Evolutionary conservation across 2,797 vertebrate species (phyloP).

Genomic region (Paguma larvata): DNA sequence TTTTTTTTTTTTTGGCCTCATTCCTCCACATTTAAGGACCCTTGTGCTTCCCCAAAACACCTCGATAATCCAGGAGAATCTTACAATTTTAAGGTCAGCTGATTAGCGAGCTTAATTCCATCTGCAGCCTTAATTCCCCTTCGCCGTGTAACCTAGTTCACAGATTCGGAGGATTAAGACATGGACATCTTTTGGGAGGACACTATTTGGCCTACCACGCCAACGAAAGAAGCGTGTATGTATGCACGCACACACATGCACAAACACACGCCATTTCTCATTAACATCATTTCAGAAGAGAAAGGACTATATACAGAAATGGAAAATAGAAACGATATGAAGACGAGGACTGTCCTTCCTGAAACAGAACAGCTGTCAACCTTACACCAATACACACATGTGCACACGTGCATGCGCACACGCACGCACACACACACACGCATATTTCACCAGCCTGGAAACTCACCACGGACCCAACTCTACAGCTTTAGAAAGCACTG

Average conservation of each 20-base stretch:
- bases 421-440: neutral
- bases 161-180: slow-evolving; percentile 7
- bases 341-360: neutral
- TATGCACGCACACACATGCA: neutral
- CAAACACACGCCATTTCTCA: neutral
- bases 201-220: slow-evolving; percentile 12
- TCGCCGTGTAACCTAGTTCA: slow-evolving; percentile 49
- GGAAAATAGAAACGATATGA: slow-evolving; percentile 21
- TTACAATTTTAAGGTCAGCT: slow-evolving; percentile 12
- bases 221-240: neutral
- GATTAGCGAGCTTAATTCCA: slow-evolving; percentile 40
- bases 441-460: slow-evolving; percentile 46
- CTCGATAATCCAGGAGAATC: slow-evolving; percentile 21
- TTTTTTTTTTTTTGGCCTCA: neutral
- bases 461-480: neutral
- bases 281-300: slow-evolving; percentile 45
- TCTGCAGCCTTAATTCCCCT: slow-evolving; percentile 39
- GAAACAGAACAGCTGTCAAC: neutral
- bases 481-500: slow-evolving; percentile 47
- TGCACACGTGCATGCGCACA: neutral
- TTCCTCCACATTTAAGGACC: slow-evolving; percentile 3
- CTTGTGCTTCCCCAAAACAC: neutral
- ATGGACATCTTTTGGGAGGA: neutral
- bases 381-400: neutral
- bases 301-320: neutral